phyloP scores from a whole-genome alignment of 2,888 invertebrate species.

The Acleris emargana region DNA sequence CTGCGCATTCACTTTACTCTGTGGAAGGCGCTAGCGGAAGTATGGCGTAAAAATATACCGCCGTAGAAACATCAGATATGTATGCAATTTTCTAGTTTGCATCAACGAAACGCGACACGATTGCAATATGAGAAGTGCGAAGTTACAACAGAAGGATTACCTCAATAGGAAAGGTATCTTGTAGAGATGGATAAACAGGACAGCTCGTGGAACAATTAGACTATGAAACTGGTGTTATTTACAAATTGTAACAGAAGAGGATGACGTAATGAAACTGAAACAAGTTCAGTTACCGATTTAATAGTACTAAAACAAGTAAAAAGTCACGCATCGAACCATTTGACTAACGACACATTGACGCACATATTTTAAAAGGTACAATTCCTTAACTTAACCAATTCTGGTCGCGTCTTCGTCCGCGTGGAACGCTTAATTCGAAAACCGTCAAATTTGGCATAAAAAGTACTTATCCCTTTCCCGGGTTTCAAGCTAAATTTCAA shows the following conservation, averaged over 20 bases:
- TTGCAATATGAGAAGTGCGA: slow-evolving; percentile 17
- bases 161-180: slow-evolving; percentile 1
- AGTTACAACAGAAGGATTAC: slow-evolving; percentile 23
- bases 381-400: no score
- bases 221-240: slow-evolving; percentile 3
- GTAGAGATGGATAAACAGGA: background rate
- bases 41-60: slow-evolving; percentile 51
- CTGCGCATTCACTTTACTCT: slow-evolving; percentile 50
- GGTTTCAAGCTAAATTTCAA: no score
- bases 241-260: background rate
- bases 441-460: no score
- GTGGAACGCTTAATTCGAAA: no score
- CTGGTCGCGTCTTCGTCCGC: no score
- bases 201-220: background rate
- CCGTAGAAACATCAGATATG: slow-evolving; percentile 45
- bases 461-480: no score
- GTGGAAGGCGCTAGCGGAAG: slow-evolving; percentile 47
- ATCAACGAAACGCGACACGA: slow-evolving; percentile 38
- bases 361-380: no score
- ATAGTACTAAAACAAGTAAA: no score
- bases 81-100: slow-evolving; percentile 51
- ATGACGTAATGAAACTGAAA: background rate
- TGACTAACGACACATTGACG: no score
- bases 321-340: no score
- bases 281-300: no score